Evolutionary conservation across 2,113 vertebrate genomes (phyloP), one percentile per base, ranked within the genome.

Genomic region (Muscicapa adusta): DNA sequence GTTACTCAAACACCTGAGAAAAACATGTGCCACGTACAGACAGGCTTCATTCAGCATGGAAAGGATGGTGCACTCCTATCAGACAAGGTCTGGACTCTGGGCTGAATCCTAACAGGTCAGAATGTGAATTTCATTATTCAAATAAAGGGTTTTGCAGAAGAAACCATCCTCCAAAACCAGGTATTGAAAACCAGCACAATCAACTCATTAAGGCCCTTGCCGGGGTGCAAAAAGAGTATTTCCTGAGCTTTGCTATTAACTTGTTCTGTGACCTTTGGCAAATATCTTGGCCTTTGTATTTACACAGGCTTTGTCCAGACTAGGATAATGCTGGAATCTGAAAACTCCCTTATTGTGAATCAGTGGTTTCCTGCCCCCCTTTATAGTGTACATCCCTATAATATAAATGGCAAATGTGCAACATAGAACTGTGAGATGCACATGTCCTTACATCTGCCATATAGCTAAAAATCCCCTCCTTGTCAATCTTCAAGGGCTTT

Each of bases 21-120:
- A 73, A 83, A 14, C 9, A 3, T 0, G 2, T 53, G 8, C 9
- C 50, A 22, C 3, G 2, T 31, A n/a, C 11, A 74, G 43, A 33
- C 16, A 33, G 33, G 47, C 10, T 89, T 81, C 9, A 15, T 56
- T 81, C 25, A 51, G 20, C 25, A 4, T 10, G 36, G 31, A 74
- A 89, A 82, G 16, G 36, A 33, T 25, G 34, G 18, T 18, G 29
- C 9, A 8, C 18, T 51, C 4, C 0, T 28, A 48, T 42, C 28
- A 36, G 9, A 2, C 11, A 79, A 79, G 45, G 18, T 81, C 62
- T 82, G 81, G 66, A 51, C 42, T 91, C 16, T 1, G 2, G n/a
- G 34, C 53, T 81, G 77, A 80, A 91, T 76, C 40, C 48, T 85
- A 34, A 28, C 6, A 53, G 71, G 56, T 65, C 70, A 89, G 7